Base-by-base conservation (phyloP, 2,113 vertebrate species). In the Machaerirhynchus nigripectus region DNA sequence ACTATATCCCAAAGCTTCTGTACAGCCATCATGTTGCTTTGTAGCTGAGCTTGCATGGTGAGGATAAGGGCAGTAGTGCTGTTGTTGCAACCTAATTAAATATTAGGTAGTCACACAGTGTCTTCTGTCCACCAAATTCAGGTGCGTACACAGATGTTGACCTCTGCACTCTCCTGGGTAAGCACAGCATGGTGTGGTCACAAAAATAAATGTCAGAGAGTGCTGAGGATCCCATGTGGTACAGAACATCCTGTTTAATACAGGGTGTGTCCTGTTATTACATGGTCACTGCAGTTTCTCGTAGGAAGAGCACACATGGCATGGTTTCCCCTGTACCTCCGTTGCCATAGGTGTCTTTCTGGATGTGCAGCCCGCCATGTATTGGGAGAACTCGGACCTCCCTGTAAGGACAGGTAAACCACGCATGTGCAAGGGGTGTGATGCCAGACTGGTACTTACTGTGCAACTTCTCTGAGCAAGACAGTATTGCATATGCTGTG, bases 21-120 rank as follows among this genome's bases (percentile, higher is more conserved):
- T 9, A 24, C 31, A 53, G 47, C 35, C 35, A 44, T 70, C 28
- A 1, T 44, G n/a, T 71, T 93, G 35, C 50, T 65, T 77, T 78
- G 68, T 84, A 77, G 44, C 42, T 89, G 40, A 86, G 73, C 64
- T 94, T 35, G 24, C n/a, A 6, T 87, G 44, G 64, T n/a, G 69
- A 84, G 37, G 64, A 26, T 92, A 73, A 57, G 60, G 60, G 42
- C 67, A 82, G 88, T 78, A 73, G 44, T 44, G 37, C 27, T 93
- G 22, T 80, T 50, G 24, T 87, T 88, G 64, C 94, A 85, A 81
- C 40, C 39, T 90, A 81, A 89, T 81, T 71, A 82, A 93, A 90
- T 69, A 92, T 95, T 92, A 83, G 56, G 80, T 86, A 96, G 89
- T 92, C 57, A 53, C 55, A 56, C 74, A 37, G 16, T 76, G 76